phyloP scores from a whole-genome alignment of 2,888 invertebrate species.

The Falcaria lacertinaria region DNA sequence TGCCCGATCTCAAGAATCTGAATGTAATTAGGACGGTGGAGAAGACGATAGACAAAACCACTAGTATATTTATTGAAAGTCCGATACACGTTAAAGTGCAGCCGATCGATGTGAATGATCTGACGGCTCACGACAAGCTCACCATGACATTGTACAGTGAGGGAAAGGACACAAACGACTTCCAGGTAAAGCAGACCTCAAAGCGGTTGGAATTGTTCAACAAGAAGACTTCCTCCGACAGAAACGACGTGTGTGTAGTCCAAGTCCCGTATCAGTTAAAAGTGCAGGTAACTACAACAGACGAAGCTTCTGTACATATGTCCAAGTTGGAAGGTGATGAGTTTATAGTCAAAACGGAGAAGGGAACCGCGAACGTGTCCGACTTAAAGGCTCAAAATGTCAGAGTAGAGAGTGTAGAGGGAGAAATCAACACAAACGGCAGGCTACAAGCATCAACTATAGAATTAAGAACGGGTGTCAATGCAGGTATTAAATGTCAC shows the following conservation, averaged over 20 bases:
- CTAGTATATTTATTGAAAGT: slow-evolving; percentile 71
- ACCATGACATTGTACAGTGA: slow-evolving; percentile 70
- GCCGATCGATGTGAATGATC: slow-evolving; percentile 68
- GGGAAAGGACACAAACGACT: slow-evolving; percentile 65
- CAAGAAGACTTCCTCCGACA: slow-evolving; percentile 58
- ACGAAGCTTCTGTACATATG: slow-evolving; percentile 63
- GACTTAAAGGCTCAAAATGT: slow-evolving; percentile 65
- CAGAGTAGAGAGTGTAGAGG: slow-evolving; percentile 61
- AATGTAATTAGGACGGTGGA: slow-evolving; percentile 70
- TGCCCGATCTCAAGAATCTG: slow-evolving; percentile 67
- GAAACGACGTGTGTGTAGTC: slow-evolving; percentile 69
- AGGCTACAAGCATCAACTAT: slow-evolving; percentile 59
- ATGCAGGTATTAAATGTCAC: slow-evolving; percentile 57
- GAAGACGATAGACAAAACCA: slow-evolving; percentile 68
- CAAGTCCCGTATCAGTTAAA: slow-evolving; percentile 72
- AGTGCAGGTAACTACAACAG: slow-evolving; percentile 65
- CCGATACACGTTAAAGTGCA: slow-evolving; percentile 73
- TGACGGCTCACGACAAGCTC: slow-evolving; percentile 64
- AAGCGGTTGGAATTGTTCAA: slow-evolving; percentile 69
- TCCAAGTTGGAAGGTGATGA: slow-evolving; percentile 66
- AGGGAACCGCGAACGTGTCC: slow-evolving; percentile 52
- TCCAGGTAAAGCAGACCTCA: slow-evolving; percentile 70
- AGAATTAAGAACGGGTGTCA: slow-evolving; percentile 64
- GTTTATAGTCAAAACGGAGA: slow-evolving; percentile 66
- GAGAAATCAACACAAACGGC: slow-evolving; percentile 54